These are phyloP conservation scores for Himalopsyche japonica DNA, from an alignment of 2,888 invertebrate genomes.

Conservation along the genomic window DNA sequence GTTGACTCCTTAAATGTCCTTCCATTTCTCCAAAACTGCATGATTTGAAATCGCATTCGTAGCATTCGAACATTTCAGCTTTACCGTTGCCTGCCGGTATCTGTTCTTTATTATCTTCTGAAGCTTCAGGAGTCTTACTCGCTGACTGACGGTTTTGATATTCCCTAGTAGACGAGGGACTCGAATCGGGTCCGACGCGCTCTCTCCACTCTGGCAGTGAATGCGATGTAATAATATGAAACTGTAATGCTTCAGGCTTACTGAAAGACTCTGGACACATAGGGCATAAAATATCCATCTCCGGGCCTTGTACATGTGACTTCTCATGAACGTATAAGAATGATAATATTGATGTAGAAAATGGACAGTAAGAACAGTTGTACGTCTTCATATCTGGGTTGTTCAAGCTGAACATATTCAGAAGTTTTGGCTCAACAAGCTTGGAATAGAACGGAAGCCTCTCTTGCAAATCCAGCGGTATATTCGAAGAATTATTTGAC, in stretches of 20 bases:
- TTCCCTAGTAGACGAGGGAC: constrained; percentile 34
- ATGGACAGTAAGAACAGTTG: constrained; percentile 88
- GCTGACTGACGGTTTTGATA: constrained; percentile 42
- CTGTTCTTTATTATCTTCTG: constrained; percentile 49
- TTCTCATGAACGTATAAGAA: constrained; percentile 92
- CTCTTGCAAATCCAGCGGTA: constrained; percentile 62
- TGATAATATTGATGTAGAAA: constrained; percentile 85
- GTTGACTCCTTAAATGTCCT: constrained; percentile 56
- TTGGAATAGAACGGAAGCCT: constrained; percentile 42
- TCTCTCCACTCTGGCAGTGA: constrained; percentile 48
- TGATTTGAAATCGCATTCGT: constrained; percentile 57
- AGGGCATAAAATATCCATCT: constrained; percentile 58
- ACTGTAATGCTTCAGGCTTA: constrained; percentile 63
- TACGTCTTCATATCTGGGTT: constrained; percentile 68
- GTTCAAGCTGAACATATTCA: constrained; percentile 42
- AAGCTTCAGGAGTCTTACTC: constrained; percentile 45
- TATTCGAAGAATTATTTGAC: constrained; percentile 45
- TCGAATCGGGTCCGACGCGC: constrained; percentile 26
- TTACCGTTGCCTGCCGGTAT: constrained; percentile 41
- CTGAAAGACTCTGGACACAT: constrained; percentile 62
- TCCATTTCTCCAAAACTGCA: constrained; percentile 56
- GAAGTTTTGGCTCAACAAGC: constrained; percentile 35
- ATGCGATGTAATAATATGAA: constrained; percentile 63
- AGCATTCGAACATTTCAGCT: constrained; percentile 54
- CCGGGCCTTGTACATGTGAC: constrained; percentile 65